Evolutionary conservation across 1,140 invertebrate species (phyloP).

Genomic region (Eriocheir sinensis): DNA sequence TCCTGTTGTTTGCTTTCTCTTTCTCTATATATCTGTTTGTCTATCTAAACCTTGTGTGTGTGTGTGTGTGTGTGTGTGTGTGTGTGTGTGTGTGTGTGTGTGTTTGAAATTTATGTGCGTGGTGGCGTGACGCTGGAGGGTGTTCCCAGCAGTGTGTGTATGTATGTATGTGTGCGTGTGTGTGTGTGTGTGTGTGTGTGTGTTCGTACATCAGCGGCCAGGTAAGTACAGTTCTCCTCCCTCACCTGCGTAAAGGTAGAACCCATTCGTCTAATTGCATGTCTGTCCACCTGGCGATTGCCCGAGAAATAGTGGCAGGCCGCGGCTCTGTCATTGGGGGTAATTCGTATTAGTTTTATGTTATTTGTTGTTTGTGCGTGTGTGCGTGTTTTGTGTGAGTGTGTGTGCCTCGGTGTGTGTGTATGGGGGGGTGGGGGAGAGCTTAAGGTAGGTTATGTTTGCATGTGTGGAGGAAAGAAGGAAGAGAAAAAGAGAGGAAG

Average conservation of each 20-base stretch:
- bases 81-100: no score
- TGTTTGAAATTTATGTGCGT: neutral
- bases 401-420: no score
- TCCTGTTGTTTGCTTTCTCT: no score
- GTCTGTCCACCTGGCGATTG: neutral
- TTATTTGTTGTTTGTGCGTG: neutral
- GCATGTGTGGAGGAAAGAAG: no score
- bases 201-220: no score
- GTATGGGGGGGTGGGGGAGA: no score
- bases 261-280: neutral
- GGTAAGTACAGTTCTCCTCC: neutral
- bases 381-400: no score
- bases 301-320: neutral
- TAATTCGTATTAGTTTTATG: neutral
- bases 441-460: no score
- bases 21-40: neutral
- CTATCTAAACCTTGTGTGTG: neutral
- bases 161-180: neutral
- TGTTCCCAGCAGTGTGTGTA: no score
- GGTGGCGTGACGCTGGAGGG: neutral
- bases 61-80: no score
- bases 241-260: neutral
- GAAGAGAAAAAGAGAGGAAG: neutral
- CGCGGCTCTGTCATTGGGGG: neutral
- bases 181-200: neutral